Percentiles rank a stretch among this genome's conserved stretches.
Evolutionary conservation across 2,888 invertebrate species (phyloP).

Genomic region (Elmis aenea): DNA sequence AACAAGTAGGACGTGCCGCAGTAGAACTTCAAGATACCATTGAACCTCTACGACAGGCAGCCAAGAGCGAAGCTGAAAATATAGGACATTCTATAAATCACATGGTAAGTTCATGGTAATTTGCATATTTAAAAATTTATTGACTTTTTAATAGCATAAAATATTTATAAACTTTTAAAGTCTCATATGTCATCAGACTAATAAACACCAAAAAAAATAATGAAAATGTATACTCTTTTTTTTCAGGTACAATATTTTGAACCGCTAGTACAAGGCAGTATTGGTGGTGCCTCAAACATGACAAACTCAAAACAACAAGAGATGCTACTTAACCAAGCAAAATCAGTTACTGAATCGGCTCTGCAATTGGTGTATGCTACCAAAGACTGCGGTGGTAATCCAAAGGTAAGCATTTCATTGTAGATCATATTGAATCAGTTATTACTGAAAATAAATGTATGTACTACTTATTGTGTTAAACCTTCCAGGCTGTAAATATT

Average conservation of each 20-base stretch:
- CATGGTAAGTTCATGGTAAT: constrained; percentile 50
- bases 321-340: constrained; percentile 81
- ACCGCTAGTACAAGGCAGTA: constrained; percentile 75
- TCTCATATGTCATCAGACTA: not conserved
- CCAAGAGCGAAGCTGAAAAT: constrained; percentile 87
- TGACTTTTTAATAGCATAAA: not conserved
- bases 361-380: constrained; percentile 78
- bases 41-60: constrained; percentile 79
- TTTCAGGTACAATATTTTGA: constrained; percentile 69
- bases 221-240: constrained; percentile 5
- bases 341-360: constrained; percentile 92
- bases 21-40: constrained; percentile 79
- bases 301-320: constrained; percentile 84
- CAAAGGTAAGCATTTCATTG: constrained; percentile 54
- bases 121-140: not conserved
- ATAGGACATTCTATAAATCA: constrained; percentile 83
- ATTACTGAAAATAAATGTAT: not conserved
- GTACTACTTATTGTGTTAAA: constrained; percentile 3
- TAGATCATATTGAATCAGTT: constrained; percentile 1
- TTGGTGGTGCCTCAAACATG: constrained; percentile 87
- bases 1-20: constrained; percentile 56
- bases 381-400: constrained; percentile 90
- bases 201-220: not conserved
- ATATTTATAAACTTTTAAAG: not conserved
- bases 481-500: constrained; percentile 62